Conservation (phyloP, 2,797 vertebrate genomes). For the Cynopterus sphinx region DNA sequence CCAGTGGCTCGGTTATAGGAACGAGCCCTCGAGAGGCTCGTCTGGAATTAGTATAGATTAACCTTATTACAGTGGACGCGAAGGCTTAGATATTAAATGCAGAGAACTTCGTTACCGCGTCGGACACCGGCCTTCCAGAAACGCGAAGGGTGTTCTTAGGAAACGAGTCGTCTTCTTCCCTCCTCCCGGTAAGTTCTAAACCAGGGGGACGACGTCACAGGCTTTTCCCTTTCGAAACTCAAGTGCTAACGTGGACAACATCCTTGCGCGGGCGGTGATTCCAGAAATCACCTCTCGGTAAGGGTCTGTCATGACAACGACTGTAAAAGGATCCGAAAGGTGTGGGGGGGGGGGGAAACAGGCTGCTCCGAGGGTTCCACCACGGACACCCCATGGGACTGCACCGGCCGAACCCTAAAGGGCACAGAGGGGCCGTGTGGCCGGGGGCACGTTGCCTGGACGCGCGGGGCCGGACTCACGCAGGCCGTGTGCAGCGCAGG, state of each 20-base stretch:
- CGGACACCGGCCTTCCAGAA: not conserved
- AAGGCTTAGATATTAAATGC: conserved; percentile 19
- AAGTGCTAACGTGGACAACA: not conserved
- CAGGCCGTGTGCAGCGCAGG: not conserved
- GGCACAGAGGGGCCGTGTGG: not conserved
- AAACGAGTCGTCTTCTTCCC: conserved; percentile 51
- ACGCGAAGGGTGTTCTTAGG: not conserved
- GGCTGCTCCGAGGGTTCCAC: not conserved
- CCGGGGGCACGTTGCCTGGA: rapidly evolving
- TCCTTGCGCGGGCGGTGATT: not conserved
- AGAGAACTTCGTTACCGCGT: not conserved
- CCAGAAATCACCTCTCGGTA: not conserved
- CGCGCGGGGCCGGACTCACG: rapidly evolving
- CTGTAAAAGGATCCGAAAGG: not conserved
- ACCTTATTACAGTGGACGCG: not conserved
- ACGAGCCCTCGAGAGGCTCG: not conserved
- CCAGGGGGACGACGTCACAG: not conserved
- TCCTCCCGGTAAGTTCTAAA: not conserved
- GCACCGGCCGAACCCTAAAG: not conserved
- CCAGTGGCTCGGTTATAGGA: not conserved
- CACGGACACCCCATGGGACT: rapidly evolving
- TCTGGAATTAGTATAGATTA: not conserved
- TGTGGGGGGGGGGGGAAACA: not conserved
- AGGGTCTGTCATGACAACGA: not conserved
- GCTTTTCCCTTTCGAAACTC: conserved; percentile 14